These are phyloP conservation scores for Caenorhabditis macrosperma DNA, from an alignment of 2,888 invertebrate species.

Conservation along the genomic window DNA sequence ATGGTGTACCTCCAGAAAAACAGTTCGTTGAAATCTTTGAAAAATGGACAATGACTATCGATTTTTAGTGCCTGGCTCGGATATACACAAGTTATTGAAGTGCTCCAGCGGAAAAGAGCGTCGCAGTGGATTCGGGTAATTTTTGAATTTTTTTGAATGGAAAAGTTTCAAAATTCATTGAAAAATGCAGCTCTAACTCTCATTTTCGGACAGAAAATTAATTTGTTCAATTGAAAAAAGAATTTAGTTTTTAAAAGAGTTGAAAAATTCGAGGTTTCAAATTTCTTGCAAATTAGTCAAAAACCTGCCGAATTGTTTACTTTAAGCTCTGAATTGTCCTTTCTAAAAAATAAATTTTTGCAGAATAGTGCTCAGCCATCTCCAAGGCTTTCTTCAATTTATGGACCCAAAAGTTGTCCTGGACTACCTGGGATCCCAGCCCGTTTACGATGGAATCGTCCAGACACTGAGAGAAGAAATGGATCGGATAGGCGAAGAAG, in stretches of 20 bases:
- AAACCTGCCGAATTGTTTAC: too few species aligned
- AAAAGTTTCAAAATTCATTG: neutral
- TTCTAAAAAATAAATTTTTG: neutral
- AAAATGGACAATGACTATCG: too few species aligned
- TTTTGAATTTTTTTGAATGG: neutral
- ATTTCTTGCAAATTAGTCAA: neutral
- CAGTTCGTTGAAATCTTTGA: neutral
- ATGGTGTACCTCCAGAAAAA: conserved; percentile 22
- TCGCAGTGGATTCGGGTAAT: conserved; percentile 27
- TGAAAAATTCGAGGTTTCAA: neutral
- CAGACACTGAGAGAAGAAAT: conserved; percentile 11
- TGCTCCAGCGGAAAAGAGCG: conserved; percentile 6
- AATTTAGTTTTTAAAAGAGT: neutral
- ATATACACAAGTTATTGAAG: conserved; percentile 21
- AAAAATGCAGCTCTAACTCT: neutral
- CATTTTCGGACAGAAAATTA: neutral
- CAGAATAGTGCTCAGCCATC: conserved; percentile 43
- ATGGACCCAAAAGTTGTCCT: conserved; percentile 24
- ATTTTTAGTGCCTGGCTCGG: conserved; percentile 21
- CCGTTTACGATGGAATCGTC: conserved; percentile 21
- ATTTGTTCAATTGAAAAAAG: neutral
- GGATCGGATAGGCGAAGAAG: conserved; percentile 1
- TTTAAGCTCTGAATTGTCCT: too few species aligned
- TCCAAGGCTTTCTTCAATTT: conserved; percentile 37
- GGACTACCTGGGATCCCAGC: conserved; percentile 19